Conservation (phyloP, 2,888 invertebrate genomes). For the Zhuqinia jingwanae region DNA sequence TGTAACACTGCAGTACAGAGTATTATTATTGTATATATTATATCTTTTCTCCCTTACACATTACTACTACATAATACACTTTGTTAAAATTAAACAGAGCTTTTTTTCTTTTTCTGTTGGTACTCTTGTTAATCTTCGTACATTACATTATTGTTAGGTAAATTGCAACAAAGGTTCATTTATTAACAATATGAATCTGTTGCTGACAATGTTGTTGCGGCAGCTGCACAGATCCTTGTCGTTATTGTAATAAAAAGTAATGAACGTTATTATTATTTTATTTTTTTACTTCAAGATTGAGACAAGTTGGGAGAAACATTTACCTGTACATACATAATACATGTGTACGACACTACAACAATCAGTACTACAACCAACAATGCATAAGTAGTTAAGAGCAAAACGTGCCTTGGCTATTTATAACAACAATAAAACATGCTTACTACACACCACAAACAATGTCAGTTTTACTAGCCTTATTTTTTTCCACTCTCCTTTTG, state of each 20-base stretch:
- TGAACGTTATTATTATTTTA: background rate
- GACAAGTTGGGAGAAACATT: constrained; percentile 6
- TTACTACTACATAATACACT: background rate
- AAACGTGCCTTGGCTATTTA: constrained; percentile 62
- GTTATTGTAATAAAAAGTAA: constrained; percentile 17
- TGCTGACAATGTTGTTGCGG: constrained; percentile 37
- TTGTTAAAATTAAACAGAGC: background rate
- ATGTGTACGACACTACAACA: background rate
- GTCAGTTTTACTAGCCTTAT: constrained; percentile 54
- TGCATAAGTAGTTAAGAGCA: background rate
- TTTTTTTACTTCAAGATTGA: constrained; percentile 3
- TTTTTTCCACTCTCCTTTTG: constrained; percentile 43
- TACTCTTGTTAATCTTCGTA: constrained; percentile 18
- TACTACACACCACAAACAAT: constrained; percentile 11
- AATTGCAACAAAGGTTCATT: too few species aligned
- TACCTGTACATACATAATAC: too few species aligned
- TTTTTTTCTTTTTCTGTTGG: background rate
- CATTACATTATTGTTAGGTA: constrained; percentile 56
- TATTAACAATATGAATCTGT: constrained; percentile 46
- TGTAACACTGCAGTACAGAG: constrained; percentile 14
- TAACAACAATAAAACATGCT: constrained; percentile 19
- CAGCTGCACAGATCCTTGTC: constrained; percentile 49
- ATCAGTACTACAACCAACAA: background rate
- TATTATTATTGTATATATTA: too few species aligned
- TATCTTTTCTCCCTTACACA: background rate